These are phyloP conservation scores for Istiophorus platypterus DNA, from an alignment of 2,113 vertebrate species.

Conservation along the genomic window DNA sequence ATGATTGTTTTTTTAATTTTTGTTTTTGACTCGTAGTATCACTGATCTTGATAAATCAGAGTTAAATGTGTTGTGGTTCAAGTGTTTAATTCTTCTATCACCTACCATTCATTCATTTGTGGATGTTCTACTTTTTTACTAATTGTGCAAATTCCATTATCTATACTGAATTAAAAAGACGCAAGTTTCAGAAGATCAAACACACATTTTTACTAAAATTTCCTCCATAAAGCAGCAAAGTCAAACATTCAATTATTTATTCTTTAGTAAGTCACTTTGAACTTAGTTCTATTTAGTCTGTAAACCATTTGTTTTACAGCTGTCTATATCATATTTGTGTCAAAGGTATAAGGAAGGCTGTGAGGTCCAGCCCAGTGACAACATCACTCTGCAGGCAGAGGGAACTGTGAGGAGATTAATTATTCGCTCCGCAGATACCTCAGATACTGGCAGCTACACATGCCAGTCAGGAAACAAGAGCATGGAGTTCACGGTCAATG, in stretches of 20 bases:
- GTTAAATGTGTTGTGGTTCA: too few species aligned
- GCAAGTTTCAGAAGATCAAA: too few species aligned
- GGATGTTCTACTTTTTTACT: too few species aligned
- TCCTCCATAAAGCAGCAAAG: too few species aligned
- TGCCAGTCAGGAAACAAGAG: constrained; percentile 78
- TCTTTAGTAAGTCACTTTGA: background rate
- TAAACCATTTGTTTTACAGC: background rate
- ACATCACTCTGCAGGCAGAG: constrained; percentile 81
- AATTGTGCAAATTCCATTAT: too few species aligned
- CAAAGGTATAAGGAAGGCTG: constrained; percentile 81
- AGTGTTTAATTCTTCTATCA: too few species aligned
- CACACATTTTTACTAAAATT: too few species aligned
- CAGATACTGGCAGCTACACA: constrained; percentile 81
- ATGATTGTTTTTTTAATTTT: too few species aligned
- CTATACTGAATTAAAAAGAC: too few species aligned
- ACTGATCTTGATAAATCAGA: too few species aligned
- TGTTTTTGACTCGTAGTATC: too few species aligned
- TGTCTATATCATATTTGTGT: constrained; percentile 7
- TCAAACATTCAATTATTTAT: background rate
- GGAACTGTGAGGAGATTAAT: constrained; percentile 82
- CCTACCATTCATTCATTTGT: too few species aligned
- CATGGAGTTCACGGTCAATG: constrained; percentile 79
- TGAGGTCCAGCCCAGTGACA: constrained; percentile 76
- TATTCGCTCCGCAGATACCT: constrained; percentile 79
- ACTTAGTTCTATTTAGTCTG: background rate